phyloP scores from a whole-genome alignment of 2,113 vertebrate genomes.

The Onychostoma macrolepis region DNA sequence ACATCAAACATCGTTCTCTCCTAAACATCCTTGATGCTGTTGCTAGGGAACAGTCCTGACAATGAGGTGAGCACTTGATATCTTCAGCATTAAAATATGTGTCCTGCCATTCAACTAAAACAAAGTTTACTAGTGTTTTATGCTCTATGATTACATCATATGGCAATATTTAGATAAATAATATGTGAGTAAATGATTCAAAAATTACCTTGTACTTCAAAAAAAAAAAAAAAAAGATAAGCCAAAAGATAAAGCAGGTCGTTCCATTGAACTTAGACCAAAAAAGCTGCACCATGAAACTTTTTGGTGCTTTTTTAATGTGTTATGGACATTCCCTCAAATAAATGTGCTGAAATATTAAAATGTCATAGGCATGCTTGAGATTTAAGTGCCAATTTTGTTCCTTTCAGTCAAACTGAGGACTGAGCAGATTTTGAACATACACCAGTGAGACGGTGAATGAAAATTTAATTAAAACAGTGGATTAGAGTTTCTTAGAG shows the following conservation, averaged over 20 bases:
- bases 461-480: neutral
- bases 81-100: slow-evolving; percentile 17
- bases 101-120: neutral
- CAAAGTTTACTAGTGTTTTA: neutral
- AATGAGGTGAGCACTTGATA: slow-evolving; percentile 32
- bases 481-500: neutral
- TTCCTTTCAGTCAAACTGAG: neutral
- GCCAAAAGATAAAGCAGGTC: neutral
- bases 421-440: neutral
- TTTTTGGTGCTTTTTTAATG: neutral
- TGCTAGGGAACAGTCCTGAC: slow-evolving; percentile 73
- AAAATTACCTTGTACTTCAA: neutral
- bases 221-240: neutral
- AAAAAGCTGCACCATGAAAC: neutral
- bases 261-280: neutral
- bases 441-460: neutral
- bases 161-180: neutral
- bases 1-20: slow-evolving; percentile 55
- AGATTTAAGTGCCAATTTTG: neutral
- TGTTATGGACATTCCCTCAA: neutral
- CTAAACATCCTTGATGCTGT: slow-evolving; percentile 60
- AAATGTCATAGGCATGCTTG: neutral
- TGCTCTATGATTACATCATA: neutral
- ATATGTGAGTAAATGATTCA: neutral
- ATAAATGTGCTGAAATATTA: neutral